Base-by-base conservation (phyloP, 2,797 vertebrate genomes). In the Sus cebifrons region DNA sequence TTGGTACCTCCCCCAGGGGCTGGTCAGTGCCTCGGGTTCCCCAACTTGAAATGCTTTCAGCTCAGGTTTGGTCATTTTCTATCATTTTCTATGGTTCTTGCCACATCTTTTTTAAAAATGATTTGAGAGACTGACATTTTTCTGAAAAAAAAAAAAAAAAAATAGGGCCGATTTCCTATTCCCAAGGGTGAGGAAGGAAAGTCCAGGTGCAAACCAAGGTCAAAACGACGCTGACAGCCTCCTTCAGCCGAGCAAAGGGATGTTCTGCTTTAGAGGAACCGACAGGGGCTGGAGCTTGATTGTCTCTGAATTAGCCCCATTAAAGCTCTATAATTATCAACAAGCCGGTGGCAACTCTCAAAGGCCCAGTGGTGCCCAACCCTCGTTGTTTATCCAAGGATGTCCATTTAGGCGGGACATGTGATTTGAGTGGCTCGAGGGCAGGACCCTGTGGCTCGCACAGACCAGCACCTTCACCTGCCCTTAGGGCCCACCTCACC, bases 351-450 rank as follows among this genome's bases (percentile, higher is more conserved):
- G 96, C 92, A 94, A 85, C 40, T 97, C 96, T 96, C 97, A 68
- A 83, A 85, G 68, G 95, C 86, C 97, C 96, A 96, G 97, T 97
- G 97, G 96, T 97, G 97, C 97, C 97, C 96, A 91, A 36, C 75
- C 67, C 73, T 91, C 91, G 74, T 95, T 91, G 97, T 97, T 87
- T 73, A 94, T 86, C 92, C 85, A 92, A 73, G 93, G 84, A 91
- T 82, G 83, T 87, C 89, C 96, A 91, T 89, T 95, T 5, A 15
- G 49, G 49, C 70, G 44, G 74, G 75, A 56, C 96, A 29, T 25
- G 29, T 81, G 94, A 91, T 60, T 25, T 36, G 91, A 86, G 74
- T 71, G 86, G 73, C 71, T 23, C n/a, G 52, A 54, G 91, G 79
- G 52, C 58, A 7, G 82, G 81, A 18, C 73, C 73, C 67, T 0